Percentiles rank a stretch among this genome's conserved stretches.
These are phyloP conservation scores for Drosophila infuscata DNA, from an alignment of 2,888 invertebrate genomes.

Conservation along the genomic window DNA sequence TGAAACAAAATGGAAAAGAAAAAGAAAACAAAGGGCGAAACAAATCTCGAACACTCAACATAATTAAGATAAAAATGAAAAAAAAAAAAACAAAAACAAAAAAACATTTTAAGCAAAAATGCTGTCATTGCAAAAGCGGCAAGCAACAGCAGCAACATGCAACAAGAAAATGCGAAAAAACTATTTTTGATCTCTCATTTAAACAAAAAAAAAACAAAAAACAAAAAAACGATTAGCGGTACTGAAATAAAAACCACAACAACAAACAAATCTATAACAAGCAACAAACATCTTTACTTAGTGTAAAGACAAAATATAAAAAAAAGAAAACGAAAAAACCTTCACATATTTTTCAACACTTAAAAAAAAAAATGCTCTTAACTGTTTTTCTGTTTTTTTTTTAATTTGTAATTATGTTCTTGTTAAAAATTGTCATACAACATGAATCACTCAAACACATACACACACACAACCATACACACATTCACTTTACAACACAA, in stretches of 20 bases:
- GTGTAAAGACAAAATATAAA: slow-evolving; percentile 30
- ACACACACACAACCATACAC: slow-evolving; percentile 3
- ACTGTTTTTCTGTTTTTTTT: slow-evolving; percentile 35
- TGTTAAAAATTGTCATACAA: slow-evolving; percentile 58
- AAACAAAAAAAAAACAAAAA: slow-evolving; percentile 44
- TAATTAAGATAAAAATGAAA: slow-evolving; percentile 5
- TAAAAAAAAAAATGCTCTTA: slow-evolving; percentile 28
- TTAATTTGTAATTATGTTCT: slow-evolving; percentile 50
- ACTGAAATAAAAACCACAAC: slow-evolving; percentile 48
- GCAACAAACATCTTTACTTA: slow-evolving; percentile 47
- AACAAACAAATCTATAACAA: slow-evolving; percentile 36
- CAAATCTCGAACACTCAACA: slow-evolving; percentile 36
- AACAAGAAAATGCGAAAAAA: slow-evolving; percentile 62
- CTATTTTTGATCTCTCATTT: slow-evolving; percentile 78
- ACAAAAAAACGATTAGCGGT: slow-evolving; percentile 66
- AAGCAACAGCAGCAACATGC: slow-evolving; percentile 28
- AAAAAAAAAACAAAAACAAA: slow-evolving; percentile 3
- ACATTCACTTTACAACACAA: slow-evolving; percentile 16
- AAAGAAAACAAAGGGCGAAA: slow-evolving; percentile 12
- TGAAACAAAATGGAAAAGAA: neutral
- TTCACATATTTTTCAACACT: slow-evolving; percentile 47
- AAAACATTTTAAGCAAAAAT: slow-evolving; percentile 22
- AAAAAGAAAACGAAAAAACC: slow-evolving; percentile 2
- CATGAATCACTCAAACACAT: slow-evolving; percentile 34
- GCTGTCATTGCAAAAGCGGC: slow-evolving; percentile 16